phyloP scores from a whole-genome alignment of 1,140 invertebrate genomes.

The Stegodyphus dumicola region DNA sequence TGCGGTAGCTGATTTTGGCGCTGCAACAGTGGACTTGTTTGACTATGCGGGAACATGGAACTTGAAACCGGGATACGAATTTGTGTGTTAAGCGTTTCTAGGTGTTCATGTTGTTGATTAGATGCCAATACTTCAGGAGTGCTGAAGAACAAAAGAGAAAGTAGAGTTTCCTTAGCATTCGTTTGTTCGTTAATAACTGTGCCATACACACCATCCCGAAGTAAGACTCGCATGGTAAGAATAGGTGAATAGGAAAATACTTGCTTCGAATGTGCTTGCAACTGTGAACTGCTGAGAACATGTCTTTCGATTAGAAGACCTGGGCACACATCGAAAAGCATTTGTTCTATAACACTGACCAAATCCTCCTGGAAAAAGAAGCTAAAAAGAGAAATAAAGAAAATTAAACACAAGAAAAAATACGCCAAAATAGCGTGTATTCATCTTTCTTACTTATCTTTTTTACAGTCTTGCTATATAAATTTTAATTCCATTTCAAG shows the following conservation, averaged over 20 bases:
- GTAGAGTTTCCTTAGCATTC: conserved; percentile 75
- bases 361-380: conserved; percentile 84
- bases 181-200: conserved; percentile 74
- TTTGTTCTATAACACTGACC: conserved; percentile 77
- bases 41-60: neutral
- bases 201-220: conserved; percentile 68
- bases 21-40: neutral
- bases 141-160: conserved; percentile 78
- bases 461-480: no score
- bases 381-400: conserved; percentile 62
- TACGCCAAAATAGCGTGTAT: no score
- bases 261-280: conserved; percentile 71
- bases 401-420: no score
- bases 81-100: neutral
- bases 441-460: no score
- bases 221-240: conserved; percentile 74
- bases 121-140: conserved; percentile 69
- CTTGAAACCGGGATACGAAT: neutral
- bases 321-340: conserved; percentile 75
- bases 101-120: neutral
- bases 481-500: no score
- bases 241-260: conserved; percentile 74
- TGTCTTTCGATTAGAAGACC: conserved; percentile 77
- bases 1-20: neutral
- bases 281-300: conserved; percentile 75